Conservation (phyloP, 2,888 invertebrate genomes). For the Camponotus fellah region DNA sequence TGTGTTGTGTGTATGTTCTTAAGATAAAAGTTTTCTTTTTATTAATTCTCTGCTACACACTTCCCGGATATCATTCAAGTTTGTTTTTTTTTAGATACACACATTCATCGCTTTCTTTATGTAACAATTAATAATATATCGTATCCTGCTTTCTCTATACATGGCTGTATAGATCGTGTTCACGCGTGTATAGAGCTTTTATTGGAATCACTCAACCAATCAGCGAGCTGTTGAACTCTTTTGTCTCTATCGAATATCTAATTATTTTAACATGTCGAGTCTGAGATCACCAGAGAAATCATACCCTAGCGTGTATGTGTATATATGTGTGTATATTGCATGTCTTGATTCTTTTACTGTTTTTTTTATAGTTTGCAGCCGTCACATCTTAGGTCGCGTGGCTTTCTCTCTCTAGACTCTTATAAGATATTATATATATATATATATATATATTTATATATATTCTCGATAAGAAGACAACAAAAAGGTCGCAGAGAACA, state of each 20-base stretch:
- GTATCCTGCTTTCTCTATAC: neutral
- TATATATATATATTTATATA: slow-evolving; percentile 19
- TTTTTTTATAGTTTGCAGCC: slow-evolving; percentile 38
- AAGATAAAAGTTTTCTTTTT: slow-evolving; percentile 52
- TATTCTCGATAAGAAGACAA: slow-evolving; percentile 47
- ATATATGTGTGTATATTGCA: slow-evolving; percentile 7
- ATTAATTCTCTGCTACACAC: slow-evolving; percentile 31
- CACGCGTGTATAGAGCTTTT: neutral
- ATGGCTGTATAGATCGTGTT: neutral
- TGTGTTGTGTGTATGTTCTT: slow-evolving; percentile 56
- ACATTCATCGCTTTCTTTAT: neutral
- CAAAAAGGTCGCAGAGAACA: slow-evolving; percentile 38
- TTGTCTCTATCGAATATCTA: slow-evolving; percentile 59
- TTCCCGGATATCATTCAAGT: slow-evolving; percentile 20
- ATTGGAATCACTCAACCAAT: neutral
- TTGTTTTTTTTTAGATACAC: neutral
- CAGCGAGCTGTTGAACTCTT: slow-evolving; percentile 17
- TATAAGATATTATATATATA: slow-evolving; percentile 9
- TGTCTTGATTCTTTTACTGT: slow-evolving; percentile 12
- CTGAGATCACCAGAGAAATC: slow-evolving; percentile 75
- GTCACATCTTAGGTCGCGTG: slow-evolving; percentile 41
- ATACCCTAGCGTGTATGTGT: slow-evolving; percentile 41
- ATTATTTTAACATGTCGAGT: slow-evolving; percentile 53
- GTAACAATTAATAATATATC: slow-evolving; percentile 41
- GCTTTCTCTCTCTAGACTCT: slow-evolving; percentile 12